phyloP scores from a whole-genome alignment of 2,113 vertebrate genomes.

The Cephalophus harveyi region DNA sequence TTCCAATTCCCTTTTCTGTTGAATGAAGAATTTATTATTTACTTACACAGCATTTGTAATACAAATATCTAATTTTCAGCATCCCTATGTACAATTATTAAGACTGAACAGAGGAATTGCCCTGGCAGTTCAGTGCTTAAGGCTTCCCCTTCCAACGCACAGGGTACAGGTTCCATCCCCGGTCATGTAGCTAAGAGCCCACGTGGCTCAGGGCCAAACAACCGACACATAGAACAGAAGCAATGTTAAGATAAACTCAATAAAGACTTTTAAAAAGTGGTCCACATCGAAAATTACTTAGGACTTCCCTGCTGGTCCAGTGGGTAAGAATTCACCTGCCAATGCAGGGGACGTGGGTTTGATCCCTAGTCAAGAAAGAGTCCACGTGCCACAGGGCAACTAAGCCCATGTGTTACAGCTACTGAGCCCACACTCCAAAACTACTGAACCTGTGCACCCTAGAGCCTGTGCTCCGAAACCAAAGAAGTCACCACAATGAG shows the following conservation, averaged over 20 bases:
- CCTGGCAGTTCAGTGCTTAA: neutral
- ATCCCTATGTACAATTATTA: neutral
- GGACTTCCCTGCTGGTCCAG: neutral
- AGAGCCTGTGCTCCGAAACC: neutral
- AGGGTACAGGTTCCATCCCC: neutral
- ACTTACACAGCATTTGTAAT: neutral
- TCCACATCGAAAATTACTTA: neutral
- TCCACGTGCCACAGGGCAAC: neutral
- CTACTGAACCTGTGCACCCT: neutral
- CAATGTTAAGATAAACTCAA: neutral
- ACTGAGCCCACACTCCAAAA: neutral
- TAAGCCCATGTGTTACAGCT: neutral
- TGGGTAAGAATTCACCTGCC: neutral
- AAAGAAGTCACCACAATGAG: neutral
- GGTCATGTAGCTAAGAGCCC: neutral
- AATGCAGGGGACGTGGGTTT: neutral
- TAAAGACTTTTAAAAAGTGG: neutral
- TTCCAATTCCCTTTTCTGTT: neutral
- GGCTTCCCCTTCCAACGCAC: neutral
- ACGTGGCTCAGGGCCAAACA: neutral
- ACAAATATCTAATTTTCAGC: neutral
- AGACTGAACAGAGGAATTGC: neutral
- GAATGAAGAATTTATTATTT: neutral
- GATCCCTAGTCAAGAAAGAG: neutral
- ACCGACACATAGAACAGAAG: neutral